Evolutionary conservation across 2,797 vertebrate genomes (phyloP).

Genomic region (Hirundo rustica): DNA sequence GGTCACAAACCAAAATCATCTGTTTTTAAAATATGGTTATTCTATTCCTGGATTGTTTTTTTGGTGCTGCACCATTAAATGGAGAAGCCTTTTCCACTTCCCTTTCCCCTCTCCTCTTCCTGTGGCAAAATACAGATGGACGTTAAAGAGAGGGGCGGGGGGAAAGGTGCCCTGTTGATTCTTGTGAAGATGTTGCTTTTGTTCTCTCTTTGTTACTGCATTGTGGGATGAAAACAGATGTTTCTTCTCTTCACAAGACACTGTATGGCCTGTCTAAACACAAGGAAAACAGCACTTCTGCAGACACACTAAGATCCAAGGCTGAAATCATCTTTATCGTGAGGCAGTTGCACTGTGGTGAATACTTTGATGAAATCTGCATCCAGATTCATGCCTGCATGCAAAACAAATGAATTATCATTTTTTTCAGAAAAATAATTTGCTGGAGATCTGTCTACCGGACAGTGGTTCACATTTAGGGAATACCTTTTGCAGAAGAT

Average conservation of each 20-base stretch:
- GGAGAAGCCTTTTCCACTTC: conserved; percentile 26
- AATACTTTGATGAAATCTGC: not conserved
- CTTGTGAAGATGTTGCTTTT: not conserved
- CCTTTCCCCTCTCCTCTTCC: conserved; percentile 24
- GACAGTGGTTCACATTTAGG: not conserved
- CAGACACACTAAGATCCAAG: not conserved
- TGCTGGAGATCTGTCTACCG: not conserved
- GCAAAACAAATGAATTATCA: not conserved
- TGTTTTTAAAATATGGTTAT: not conserved
- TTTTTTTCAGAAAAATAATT: not conserved
- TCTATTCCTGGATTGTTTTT: conserved; percentile 48
- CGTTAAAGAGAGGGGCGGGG: not conserved
- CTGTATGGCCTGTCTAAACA: not conserved
- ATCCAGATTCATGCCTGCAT: not conserved
- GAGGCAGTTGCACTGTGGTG: not conserved
- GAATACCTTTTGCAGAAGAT: not conserved
- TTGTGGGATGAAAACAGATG: conserved; percentile 6
- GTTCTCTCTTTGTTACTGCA: not conserved
- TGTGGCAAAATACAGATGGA: not conserved
- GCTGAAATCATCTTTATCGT: not conserved
- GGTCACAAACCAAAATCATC: not conserved
- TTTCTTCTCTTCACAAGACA: not conserved
- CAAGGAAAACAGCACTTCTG: not conserved
- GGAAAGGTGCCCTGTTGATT: not conserved
- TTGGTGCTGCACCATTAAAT: conserved; percentile 1